Base-by-base conservation (phyloP, 2,888 invertebrate genomes). In the Agrotis segetum region DNA sequence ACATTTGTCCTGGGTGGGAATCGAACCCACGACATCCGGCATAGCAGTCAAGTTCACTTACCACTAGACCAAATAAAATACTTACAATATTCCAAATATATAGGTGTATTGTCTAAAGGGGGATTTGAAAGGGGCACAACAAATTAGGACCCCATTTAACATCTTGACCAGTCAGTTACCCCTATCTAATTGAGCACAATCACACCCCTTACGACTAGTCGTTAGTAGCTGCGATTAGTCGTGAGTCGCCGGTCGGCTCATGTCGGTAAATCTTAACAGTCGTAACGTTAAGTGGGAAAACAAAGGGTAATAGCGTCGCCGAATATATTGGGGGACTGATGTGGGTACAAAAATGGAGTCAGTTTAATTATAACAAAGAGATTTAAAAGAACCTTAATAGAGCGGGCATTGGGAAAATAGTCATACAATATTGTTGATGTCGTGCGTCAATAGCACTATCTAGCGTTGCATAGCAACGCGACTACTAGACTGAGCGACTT, bases 251-350 rank as follows among this genome's bases (percentile, higher is more conserved):
- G 61, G 55, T 47, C 29, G 60, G 63, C 19, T 11, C 29, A 24
- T 67, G 55, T 49, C 76, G 65, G 86, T 85, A 85, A 85, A 85
- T 84, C 84, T 85, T 68, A 24, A 17, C 66, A 34, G 71, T 61
- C 58, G 71, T 73, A 72, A 76, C 72, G 75, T 71, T 71, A 80
- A 85, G 80, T 82, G 80, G 80, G 70, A 82, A 83, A 85, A 84
- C 85, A 84, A 84, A 72, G 81, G 78, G 76, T 61, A 67, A 58
- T 62, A 64, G 67, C 65, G 70, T 50, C 58, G 65, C 34, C 60
- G 55, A 47, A 77, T 67, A n/a, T 2, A 72, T 72, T 66, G 64
- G 69, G 77, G 59, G 46, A 46, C 16, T 53, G 21, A 63, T 44
- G 17, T 19, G 46, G 47, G 50, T 63, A 34, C 9, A 9, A 34